Base-by-base conservation (phyloP, 2,888 invertebrate genomes). In the Magallana nippona region DNA sequence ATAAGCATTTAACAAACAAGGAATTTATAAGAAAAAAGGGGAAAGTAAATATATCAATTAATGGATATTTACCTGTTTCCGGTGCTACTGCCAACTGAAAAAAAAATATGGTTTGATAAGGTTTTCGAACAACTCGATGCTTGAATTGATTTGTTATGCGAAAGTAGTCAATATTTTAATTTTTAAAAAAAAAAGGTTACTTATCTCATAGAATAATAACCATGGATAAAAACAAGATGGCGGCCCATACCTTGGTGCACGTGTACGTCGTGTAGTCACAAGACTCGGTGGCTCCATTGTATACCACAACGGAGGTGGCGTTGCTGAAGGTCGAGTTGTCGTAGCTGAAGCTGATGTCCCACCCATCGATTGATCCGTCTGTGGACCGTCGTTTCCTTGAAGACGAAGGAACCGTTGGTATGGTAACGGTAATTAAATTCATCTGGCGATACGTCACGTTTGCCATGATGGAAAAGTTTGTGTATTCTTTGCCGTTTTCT, bases 341-440 rank as follows among this genome's bases (percentile, higher is more conserved):
- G 32, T 71, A 71, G 27, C 71, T 71, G 15, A 71, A 71, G 15
- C 71, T 71, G 1, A 71, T 22, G 32, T 71, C 71, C 71, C 71
- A 71, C 1, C 71, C 71, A 32, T 71, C 15, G 22, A 71, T 71
- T 1, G 71, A 13, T 13, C 71, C 71, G 27, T 71, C 71, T 32
- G 71, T 71, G 10, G 71, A 71, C 10, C 71, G 71, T 71, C 71
- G 71, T 71, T 32, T 71, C 71, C 71, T 71, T 71, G 71, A 71
- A 13, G 71, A 71, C 32, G 71, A 22, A 22, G 71, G 71, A 13
- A 8, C 19, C 22, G 71, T 71, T 27, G 71, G 71, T 71, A 71
- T 32, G 27, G 71, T 71, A 27, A 71, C 71, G 15, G 71, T 71
- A 5, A 71, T 15, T 1, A 71, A 32, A 13, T 71, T 71, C 27